Conservation (phyloP, 2,113 vertebrate genomes). For the Centropristis striata region DNA sequence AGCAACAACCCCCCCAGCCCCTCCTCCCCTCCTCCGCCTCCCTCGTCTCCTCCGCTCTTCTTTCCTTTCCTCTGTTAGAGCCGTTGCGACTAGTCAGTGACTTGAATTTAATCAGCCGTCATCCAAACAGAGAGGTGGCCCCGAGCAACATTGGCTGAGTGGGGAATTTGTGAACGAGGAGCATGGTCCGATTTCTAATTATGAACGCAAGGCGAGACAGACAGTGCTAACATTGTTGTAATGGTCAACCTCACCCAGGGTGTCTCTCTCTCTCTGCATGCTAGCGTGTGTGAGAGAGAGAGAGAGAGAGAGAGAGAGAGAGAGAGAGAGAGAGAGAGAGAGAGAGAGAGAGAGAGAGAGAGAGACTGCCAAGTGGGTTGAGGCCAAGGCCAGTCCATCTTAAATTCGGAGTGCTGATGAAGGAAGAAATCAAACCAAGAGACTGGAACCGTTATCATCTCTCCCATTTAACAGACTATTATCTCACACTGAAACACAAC, state of each 20-base stretch:
- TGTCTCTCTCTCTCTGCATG: slow-evolving; percentile 5
- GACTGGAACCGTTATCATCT: slow-evolving; percentile 37
- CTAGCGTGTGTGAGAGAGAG: not conserved
- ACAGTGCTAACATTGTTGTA: slow-evolving; percentile 79
- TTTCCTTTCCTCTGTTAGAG: slow-evolving; percentile 58
- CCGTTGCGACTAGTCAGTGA: slow-evolving; percentile 63
- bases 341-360: not conserved
- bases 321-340: not conserved
- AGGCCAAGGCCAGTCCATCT: slow-evolving; percentile 35
- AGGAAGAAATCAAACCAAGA: slow-evolving; percentile 48
- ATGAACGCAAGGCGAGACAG: slow-evolving; percentile 61
- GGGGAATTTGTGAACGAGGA: slow-evolving; percentile 68
- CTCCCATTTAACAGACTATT: slow-evolving; percentile 47
- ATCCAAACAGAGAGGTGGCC: slow-evolving; percentile 72
- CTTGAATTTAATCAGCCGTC: slow-evolving; percentile 81
- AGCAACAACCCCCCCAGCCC: slow-evolving; percentile 19
- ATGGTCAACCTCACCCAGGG: slow-evolving; percentile 56
- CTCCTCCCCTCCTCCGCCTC: not conserved
- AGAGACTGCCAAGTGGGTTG: slow-evolving; percentile 28
- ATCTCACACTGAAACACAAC: slow-evolving; percentile 38
- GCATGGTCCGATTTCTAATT: slow-evolving; percentile 79
- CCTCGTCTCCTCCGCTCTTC: slow-evolving; percentile 38
- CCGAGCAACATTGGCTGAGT: slow-evolving; percentile 64
- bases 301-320: too few species aligned
- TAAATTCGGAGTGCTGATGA: slow-evolving; percentile 48